These are phyloP conservation scores for Coreoperca whiteheadi DNA, from an alignment of 2,113 vertebrate genomes.

Conservation along the genomic window DNA sequence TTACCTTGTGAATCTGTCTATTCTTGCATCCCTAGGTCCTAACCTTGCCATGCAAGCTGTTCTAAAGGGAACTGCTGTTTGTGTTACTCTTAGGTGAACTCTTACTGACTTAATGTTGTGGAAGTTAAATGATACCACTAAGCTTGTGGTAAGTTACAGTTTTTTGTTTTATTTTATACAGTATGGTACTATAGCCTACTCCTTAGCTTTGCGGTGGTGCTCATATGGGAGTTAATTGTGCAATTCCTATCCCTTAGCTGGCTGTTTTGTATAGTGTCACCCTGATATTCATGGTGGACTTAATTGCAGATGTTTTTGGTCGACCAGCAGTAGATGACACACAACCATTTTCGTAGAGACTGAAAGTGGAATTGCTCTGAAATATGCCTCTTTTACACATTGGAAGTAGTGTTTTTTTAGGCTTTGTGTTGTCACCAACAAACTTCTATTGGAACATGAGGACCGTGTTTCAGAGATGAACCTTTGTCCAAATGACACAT, in stretches of 20 bases:
- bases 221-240: not conserved
- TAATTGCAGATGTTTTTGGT: constrained; percentile 6
- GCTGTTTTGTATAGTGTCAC: not conserved
- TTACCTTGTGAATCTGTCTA: not conserved
- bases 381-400: not conserved
- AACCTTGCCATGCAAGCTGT: not conserved
- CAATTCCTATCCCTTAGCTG: not conserved
- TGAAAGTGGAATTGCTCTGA: not conserved
- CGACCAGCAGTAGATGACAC: not conserved
- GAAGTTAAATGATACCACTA: not conserved
- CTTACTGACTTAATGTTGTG: not conserved
- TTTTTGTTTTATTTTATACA: not conserved
- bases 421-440: not conserved
- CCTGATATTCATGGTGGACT: not conserved
- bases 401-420: not conserved
- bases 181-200: not conserved
- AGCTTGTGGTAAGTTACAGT: not conserved
- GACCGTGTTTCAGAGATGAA: not conserved
- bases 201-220: not conserved
- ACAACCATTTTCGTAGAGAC: not conserved
- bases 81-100: not conserved
- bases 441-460: not conserved
- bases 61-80: not conserved
- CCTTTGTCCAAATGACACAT: not conserved
- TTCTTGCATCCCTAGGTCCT: not conserved